Conservation (phyloP, 2,113 vertebrate genomes). For the Gorsachius goisagi region DNA sequence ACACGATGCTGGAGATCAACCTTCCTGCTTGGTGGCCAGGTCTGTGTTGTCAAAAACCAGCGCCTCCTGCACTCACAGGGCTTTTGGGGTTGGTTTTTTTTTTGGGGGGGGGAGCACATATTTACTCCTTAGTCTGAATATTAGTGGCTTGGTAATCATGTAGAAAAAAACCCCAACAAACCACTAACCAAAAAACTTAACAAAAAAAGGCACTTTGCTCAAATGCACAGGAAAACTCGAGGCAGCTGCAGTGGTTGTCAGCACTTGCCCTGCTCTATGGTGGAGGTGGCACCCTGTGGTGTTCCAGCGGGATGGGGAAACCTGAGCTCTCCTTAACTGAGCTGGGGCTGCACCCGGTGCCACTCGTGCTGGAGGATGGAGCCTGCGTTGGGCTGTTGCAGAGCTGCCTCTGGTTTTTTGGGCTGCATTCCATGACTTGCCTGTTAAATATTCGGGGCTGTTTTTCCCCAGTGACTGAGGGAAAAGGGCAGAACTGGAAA, state of each 20-base stretch:
- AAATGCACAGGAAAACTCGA: neutral
- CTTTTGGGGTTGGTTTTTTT: neutral
- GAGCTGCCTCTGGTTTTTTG: neutral
- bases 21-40: neutral
- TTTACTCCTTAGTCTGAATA: neutral
- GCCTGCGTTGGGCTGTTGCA: neutral
- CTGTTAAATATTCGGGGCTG: neutral
- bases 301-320: neutral
- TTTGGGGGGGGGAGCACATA: fast-evolving
- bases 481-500: neutral
- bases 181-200: neutral
- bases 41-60: neutral
- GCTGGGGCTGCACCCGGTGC: neutral
- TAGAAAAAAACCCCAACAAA: neutral
- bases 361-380: fast-evolving
- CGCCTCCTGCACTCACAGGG: neutral
- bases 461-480: neutral
- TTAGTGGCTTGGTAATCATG: neutral
- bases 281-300: neutral
- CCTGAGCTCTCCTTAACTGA: neutral
- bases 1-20: fast-evolving
- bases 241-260: neutral
- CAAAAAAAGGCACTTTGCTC: neutral
- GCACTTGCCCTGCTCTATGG: neutral
- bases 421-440: neutral